Conservation (phyloP, 2,797 vertebrate genomes). For the Rhabdophis nuchalis region DNA sequence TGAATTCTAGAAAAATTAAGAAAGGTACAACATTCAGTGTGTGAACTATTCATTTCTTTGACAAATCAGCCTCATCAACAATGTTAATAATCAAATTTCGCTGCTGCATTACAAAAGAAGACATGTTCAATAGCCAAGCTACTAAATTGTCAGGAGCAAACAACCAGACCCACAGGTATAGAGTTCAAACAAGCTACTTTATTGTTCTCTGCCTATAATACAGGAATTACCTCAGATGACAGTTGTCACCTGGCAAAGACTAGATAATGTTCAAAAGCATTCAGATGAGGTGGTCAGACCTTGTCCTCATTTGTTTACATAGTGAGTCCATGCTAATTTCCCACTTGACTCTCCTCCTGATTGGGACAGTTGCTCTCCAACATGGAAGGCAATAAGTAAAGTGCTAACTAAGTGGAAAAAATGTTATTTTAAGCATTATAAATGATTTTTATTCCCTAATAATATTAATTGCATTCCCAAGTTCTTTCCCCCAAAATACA, state of each 20-base stretch:
- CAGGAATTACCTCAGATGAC: neutral
- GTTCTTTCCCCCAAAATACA: neutral
- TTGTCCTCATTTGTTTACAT: neutral
- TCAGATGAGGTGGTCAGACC: neutral
- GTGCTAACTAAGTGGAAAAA: neutral
- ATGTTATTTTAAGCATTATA: neutral
- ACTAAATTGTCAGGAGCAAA: neutral
- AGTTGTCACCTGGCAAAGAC: neutral
- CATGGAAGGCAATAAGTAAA: neutral
- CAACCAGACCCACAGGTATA: neutral
- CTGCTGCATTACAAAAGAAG: slow-evolving; percentile 3
- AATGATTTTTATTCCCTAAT: slow-evolving; percentile 17
- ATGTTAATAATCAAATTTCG: neutral
- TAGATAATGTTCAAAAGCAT: neutral
- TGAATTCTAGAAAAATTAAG: neutral
- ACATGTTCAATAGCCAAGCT: neutral
- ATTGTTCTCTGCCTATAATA: neutral
- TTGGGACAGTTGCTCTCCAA: neutral
- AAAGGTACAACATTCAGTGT: neutral
- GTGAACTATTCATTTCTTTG: neutral
- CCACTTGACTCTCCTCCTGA: neutral
- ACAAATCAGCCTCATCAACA: slow-evolving; percentile 1
- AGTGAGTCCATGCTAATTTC: neutral
- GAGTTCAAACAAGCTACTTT: neutral
- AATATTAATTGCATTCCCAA: slow-evolving; percentile 11